Base-by-base conservation (phyloP, 2,113 vertebrate species). In the Talpa occidentalis region DNA sequence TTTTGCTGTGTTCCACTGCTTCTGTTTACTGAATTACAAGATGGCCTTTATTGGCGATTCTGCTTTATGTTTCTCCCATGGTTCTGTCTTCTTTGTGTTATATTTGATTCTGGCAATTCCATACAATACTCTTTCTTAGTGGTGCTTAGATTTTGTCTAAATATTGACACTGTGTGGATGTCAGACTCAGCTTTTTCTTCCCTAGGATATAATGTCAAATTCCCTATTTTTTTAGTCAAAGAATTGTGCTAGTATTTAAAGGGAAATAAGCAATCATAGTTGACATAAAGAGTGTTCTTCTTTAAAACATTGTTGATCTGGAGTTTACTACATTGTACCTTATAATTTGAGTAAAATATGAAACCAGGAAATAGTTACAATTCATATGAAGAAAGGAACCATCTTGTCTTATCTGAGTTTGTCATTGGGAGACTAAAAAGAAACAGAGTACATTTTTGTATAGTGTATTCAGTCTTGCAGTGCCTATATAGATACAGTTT, bases 101-200 rank as follows among this genome's bases (percentile, higher is more conserved):
- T 6, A 7, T 87, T 64, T 81, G 80, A 92, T 73, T 91, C 32
- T 78, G 80, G 26, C 40, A 85, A 26, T 47, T 94, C 69, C 49
- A 22, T 28, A 24, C 10, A 88, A 10, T 54, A 85, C 22, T 49
- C 30, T 26, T 87, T 92, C 69, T 93, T 28, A 32, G 62, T 28
- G 6, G 6, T 52, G 15, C 52, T 79, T 89, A 26, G 19, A 42
- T 87, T 67, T 80, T 94, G n/a, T 62, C 81, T 95, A 49, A 72
- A 10, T 72, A n/a, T 42, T 42, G 73, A 42, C 56, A 30, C 37
- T 69, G 6, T 54, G 17, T 73, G 30, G 49, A 73, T 73, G 6
- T 0, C 9, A 11, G 14, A 10, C 7, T 26, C 2, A 17, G 0
- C 19, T n/a, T 81, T 82, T 19, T 60, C 47, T 70, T 49, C 32